phyloP scores from a whole-genome alignment of 2,113 vertebrate species.

The Apus apus region DNA sequence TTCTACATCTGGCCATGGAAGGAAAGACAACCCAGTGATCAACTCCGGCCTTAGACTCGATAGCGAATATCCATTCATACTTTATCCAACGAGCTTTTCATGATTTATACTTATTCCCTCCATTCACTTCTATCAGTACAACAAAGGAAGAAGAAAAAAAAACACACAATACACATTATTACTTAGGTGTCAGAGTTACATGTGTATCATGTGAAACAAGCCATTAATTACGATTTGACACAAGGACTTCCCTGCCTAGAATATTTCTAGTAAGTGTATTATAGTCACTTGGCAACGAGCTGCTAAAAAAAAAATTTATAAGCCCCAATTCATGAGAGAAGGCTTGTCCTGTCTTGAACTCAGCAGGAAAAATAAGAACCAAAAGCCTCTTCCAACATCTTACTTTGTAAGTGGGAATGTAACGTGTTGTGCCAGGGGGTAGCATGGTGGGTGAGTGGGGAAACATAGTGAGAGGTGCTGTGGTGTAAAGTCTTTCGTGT shows the following conservation, averaged over 20 bases:
- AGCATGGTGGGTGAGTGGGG: background rate
- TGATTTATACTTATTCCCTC: background rate
- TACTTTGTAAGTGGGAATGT: background rate
- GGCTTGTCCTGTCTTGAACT: background rate
- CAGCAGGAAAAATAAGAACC: background rate
- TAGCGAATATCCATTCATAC: background rate
- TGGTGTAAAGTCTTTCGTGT: background rate
- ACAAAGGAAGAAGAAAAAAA: slow-evolving; percentile 2
- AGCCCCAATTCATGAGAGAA: background rate
- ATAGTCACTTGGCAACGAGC: background rate
- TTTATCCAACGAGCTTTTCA: background rate
- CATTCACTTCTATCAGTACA: background rate
- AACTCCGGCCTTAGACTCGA: background rate
- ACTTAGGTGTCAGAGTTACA: background rate
- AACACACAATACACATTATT: background rate
- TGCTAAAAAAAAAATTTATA: background rate
- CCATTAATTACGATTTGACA: background rate
- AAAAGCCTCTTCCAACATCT: background rate
- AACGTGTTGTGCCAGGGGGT: background rate
- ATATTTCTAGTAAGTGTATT: background rate
- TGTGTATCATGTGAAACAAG: background rate
- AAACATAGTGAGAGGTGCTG: rapidly evolving
- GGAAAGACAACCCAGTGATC: background rate
- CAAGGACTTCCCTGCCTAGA: background rate
- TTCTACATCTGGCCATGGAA: background rate